Base-by-base conservation (phyloP, 2,797 vertebrate species). In the Chaenodraco wilsoni region DNA sequence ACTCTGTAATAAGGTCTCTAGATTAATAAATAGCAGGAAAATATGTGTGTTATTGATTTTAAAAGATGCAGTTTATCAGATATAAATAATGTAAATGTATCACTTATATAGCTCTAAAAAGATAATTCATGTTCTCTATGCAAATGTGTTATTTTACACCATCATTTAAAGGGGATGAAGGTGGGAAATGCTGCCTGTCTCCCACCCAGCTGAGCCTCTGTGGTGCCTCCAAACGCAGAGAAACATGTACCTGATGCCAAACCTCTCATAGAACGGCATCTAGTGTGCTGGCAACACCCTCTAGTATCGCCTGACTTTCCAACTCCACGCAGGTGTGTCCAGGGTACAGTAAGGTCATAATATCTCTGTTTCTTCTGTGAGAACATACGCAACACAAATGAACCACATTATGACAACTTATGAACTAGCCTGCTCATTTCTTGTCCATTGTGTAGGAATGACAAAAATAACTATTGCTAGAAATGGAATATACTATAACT, bases 231-330 rank as follows among this genome's bases (percentile, higher is more conserved):
- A 27, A 44, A 44, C 48, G 13, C 50, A 62, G 40, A 45, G 33
- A 57, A 17, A 33, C 23, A 57, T 57, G 46, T 7, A 37, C 1
- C 0, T 60, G 63, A 69, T 19, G 15, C 9, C 49, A 33, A 76
- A 56, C 61, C 61, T 54, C 37, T 59, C 51, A 17, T 70, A 60
- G 65, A 60, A 66, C 3, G 4, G 75, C 43, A 43, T 27, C 27
- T 5, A 27, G 37, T 17, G 16, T 48, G 65, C 51, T 72, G 63
- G 69, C 68, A 69, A 79, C 69, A 75, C 74, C 77, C 65, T 72
- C 46, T 61, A 7, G 16, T 52, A 61, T 17, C 5, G 1, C 50
- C 21, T 27, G 3, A 16, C 21, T 27, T 27, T 27, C 27, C 27
- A 5, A 27, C 27, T 27, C 27, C 27, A 27, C 27, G 4, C 27